Evolutionary conservation across 2,888 invertebrate genomes (phyloP).

Genomic region (Phyto melanocephala): DNA sequence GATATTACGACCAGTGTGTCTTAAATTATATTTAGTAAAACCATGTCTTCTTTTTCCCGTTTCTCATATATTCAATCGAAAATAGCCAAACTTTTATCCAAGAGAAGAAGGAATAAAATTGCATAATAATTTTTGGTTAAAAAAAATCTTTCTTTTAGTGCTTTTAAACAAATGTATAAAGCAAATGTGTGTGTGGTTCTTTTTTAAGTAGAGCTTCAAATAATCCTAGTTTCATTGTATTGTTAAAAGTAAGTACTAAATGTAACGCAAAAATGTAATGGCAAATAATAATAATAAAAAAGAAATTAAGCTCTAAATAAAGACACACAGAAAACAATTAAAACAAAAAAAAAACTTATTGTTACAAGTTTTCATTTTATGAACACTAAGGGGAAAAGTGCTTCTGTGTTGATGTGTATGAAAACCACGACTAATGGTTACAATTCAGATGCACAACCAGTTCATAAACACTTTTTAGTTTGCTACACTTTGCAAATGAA

Average conservation of each 20-base stretch:
- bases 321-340: neutral
- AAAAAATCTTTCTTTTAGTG: no score
- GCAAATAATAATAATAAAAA: conserved; percentile 9
- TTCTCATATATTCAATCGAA: no score
- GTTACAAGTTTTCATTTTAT: neutral
- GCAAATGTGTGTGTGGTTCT: no score
- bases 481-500: neutral
- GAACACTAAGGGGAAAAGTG: neutral
- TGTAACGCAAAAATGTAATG: neutral
- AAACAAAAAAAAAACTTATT: neutral
- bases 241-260: neutral
- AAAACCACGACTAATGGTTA: neutral
- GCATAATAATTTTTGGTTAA: no score
- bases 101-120: no score
- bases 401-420: neutral
- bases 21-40: no score
- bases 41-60: no score
- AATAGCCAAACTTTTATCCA: no score
- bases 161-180: no score
- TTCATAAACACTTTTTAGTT: neutral
- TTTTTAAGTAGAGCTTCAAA: neutral
- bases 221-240: neutral
- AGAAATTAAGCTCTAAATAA: neutral
- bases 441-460: neutral
- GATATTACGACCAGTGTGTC: no score